Base-by-base conservation (phyloP, 2,888 invertebrate species). In the Iphiclides podalirius region DNA sequence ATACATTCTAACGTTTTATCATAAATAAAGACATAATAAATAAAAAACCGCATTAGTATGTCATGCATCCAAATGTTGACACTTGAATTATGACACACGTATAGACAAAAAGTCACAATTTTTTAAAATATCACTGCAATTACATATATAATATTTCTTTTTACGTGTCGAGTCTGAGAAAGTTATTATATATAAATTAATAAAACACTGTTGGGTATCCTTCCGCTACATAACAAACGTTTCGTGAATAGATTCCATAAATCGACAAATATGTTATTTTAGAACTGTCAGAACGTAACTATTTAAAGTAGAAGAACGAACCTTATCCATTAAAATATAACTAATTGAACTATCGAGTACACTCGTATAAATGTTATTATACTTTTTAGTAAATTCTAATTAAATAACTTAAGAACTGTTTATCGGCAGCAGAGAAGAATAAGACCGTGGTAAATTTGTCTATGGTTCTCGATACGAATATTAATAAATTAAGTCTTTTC, bases 231-330 rank as follows among this genome's bases (percentile, higher is more conserved):
- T 26, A 8, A 26, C 9, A 12, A 11, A 31, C n/a, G 12, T 12
- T 31, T 31, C 4, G n/a, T n/a, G 31, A 31, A 31, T n/a, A 11
- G 12, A 31, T 31, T 47, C 36, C 31, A 12, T 33, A 37, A 42
- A 48, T 42, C 42, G 37, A 33, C 42, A 38, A 42, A 31, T 20
- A 20, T 11, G 12, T 33, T 13, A 11, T 28, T 16, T 9, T 33
- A 13, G 9, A 48, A 9, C 42, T 48, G 47, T 48, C 47, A 48
- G 28, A 42, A 42, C 47, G 42, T 41, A 42, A 14, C 37, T 42
- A 42, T 13, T 2, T 9, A 4, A 12, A 17, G 12, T n/a, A 31
- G 9, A 15, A 20, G 23, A 26, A 34, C 23, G 12, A 42, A 42
- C 15, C 42, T 48, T 16, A 28, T 8, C 13, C n/a, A 34, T 33